Evolutionary conservation across 2,113 vertebrate species (phyloP).

Genomic region (Leucoraja erinaceus): DNA sequence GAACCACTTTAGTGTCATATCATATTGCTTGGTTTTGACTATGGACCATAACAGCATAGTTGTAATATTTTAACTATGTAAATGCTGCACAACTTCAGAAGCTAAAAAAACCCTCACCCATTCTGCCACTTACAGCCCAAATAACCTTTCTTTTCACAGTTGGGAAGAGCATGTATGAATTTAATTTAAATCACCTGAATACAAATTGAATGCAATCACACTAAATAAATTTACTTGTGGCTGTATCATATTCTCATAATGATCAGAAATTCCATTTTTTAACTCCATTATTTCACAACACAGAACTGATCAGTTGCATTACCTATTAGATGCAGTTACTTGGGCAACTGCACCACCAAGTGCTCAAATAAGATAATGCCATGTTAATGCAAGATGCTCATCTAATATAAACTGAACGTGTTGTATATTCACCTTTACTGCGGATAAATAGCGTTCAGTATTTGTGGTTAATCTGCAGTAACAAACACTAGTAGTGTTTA

Average conservation of each 20-base stretch:
- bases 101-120: not conserved
- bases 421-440: too few species aligned
- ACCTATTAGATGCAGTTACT: not conserved
- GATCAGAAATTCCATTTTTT: conserved; percentile 18
- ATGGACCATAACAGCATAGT: not conserved
- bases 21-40: not conserved
- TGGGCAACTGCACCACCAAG: conserved; percentile 37
- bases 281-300: conserved; percentile 6
- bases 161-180: conserved; percentile 11
- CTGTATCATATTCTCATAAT: not conserved
- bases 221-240: not conserved
- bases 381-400: not conserved
- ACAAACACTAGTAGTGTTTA: not conserved
- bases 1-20: not conserved
- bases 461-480: not conserved
- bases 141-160: not conserved
- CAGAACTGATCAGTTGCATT: not conserved
- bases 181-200: not conserved
- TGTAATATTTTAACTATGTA: not conserved
- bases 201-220: not conserved
- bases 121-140: not conserved
- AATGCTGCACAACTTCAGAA: not conserved
- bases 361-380: conserved; percentile 10
- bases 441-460: not conserved
- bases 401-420: not conserved